Percentiles rank a stretch among this genome's conserved stretches.
These are phyloP conservation scores for Coelopa frigida DNA, from an alignment of 1,140 invertebrate genomes.

Conservation along the genomic window DNA sequence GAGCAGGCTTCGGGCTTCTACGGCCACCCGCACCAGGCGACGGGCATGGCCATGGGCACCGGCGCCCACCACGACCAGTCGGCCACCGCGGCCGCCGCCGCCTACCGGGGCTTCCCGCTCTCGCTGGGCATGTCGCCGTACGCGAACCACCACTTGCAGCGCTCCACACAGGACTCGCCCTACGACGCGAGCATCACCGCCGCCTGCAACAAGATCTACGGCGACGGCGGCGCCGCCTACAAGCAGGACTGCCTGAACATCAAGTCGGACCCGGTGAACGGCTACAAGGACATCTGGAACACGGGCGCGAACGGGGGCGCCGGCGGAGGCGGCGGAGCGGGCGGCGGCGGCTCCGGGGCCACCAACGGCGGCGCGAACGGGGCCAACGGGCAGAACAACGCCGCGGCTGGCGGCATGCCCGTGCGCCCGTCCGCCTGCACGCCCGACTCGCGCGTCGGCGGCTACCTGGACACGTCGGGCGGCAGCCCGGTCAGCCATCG, in stretches of 20 bases:
- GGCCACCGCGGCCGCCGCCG: slow-evolving; percentile 56
- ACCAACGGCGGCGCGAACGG: slow-evolving; percentile 43
- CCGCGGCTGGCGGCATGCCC: slow-evolving; percentile 47
- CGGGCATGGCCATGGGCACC: slow-evolving; percentile 50
- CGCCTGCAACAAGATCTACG: slow-evolving; percentile 61
- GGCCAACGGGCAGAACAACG: slow-evolving; percentile 55
- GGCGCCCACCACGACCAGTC: slow-evolving; percentile 61
- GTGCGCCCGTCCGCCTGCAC: slow-evolving; percentile 79
- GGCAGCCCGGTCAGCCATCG: slow-evolving; percentile 69
- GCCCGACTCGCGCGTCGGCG: slow-evolving; percentile 67
- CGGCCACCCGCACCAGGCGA: slow-evolving; percentile 73
- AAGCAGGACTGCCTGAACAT: slow-evolving; percentile 48
- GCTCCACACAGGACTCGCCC: slow-evolving; percentile 78
- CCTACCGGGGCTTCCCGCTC: slow-evolving; percentile 73
- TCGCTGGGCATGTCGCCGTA: slow-evolving; percentile 79
- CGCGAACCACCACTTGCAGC: slow-evolving; percentile 71
- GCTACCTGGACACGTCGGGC: slow-evolving; percentile 58
- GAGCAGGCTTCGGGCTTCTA: slow-evolving; percentile 86
- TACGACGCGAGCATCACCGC: slow-evolving; percentile 83
- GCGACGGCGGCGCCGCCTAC: slow-evolving; percentile 40
- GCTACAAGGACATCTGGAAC: slow-evolving; percentile 54
- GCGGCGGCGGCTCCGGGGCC: slow-evolving; percentile 38
- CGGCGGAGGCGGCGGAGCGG: slow-evolving; percentile 30
- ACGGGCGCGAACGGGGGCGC: slow-evolving; percentile 54
- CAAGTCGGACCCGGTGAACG: slow-evolving; percentile 51